Evolutionary conservation across 2,888 invertebrate species (phyloP).

Genomic region (Empis stercorea): DNA sequence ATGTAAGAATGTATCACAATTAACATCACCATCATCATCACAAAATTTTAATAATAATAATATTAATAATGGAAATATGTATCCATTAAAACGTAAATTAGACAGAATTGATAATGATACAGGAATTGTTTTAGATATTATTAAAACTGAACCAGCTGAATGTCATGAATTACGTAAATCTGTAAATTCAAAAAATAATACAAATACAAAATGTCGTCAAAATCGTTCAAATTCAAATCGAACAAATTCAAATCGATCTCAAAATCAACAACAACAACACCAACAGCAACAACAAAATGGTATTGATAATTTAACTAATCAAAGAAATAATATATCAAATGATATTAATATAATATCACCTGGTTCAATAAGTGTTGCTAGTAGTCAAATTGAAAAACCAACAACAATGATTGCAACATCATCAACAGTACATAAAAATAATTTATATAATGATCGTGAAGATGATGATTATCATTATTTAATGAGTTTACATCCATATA

Average conservation of each 20-base stretch:
- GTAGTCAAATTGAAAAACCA: slow-evolving; percentile 4
- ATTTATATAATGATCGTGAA: slow-evolving; percentile 24
- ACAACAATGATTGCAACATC: slow-evolving; percentile 10
- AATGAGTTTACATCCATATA: slow-evolving; percentile 34
- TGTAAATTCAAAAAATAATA: background rate
- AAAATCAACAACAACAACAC: too few species aligned
- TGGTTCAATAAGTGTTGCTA: too few species aligned
- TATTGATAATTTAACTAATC: too few species aligned
- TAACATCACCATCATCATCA: too few species aligned
- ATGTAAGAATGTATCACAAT: slow-evolving; percentile 1
- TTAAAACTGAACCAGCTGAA: too few species aligned
- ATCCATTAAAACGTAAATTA: slow-evolving; percentile 2
- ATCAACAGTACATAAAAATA: slow-evolving; percentile 1
- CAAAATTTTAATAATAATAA: slow-evolving; percentile 1
- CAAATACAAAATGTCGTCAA: background rate
- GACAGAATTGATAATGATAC: background rate
- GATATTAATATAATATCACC: too few species aligned
- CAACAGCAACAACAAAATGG: too few species aligned
- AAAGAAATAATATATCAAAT: too few species aligned
- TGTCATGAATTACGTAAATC: too few species aligned
- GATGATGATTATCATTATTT: slow-evolving; percentile 36
- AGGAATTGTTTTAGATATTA: slow-evolving; percentile 2
- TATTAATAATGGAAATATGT: background rate
- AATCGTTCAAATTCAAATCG: too few species aligned
- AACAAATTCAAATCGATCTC: too few species aligned